phyloP scores from a whole-genome alignment of 2,797 vertebrate species.

The Enteromius fasciolatus region DNA sequence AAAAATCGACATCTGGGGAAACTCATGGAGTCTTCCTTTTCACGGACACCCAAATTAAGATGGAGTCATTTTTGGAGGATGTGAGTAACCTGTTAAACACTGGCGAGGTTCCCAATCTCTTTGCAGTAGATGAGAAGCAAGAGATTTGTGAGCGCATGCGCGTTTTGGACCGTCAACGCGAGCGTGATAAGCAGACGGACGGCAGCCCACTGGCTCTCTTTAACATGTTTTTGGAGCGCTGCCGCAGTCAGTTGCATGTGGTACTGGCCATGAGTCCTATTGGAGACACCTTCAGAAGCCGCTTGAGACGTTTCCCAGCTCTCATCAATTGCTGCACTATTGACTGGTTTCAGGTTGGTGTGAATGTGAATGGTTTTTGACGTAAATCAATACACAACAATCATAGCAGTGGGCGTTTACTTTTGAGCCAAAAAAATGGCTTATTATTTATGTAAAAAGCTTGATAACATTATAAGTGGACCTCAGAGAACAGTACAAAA shows the following conservation, averaged over 20 bases:
- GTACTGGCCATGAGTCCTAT: constrained; percentile 94
- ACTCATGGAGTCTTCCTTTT: constrained; percentile 89
- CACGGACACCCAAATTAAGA: constrained; percentile 90
- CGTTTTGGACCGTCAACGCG: constrained; percentile 84
- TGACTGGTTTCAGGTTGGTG: constrained; percentile 91
- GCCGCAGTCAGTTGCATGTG: constrained; percentile 87
- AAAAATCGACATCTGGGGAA: constrained; percentile 83
- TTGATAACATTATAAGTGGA: not conserved
- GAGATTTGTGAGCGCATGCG: constrained; percentile 90
- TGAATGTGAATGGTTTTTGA: not conserved
- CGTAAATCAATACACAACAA: not conserved
- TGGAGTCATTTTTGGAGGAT: constrained; percentile 90
- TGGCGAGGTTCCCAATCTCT: constrained; percentile 91
- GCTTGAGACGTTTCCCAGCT: constrained; percentile 88
- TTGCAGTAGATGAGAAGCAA: constrained; percentile 86
- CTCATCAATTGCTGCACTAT: constrained; percentile 98
- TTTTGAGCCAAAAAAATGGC: not conserved
- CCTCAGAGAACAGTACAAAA: not conserved
- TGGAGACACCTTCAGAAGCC: constrained; percentile 86
- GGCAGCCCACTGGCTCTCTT: constrained; percentile 86
- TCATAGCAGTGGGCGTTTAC: not conserved
- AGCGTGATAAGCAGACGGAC: constrained; percentile 87
- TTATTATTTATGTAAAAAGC: not conserved
- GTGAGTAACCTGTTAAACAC: constrained; percentile 90
- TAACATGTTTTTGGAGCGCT: constrained; percentile 90